Evolutionary conservation across 1,140 invertebrate genomes (phyloP), one percentile per base, ranked within the genome.

Genomic region (Drosophila repleta): DNA sequence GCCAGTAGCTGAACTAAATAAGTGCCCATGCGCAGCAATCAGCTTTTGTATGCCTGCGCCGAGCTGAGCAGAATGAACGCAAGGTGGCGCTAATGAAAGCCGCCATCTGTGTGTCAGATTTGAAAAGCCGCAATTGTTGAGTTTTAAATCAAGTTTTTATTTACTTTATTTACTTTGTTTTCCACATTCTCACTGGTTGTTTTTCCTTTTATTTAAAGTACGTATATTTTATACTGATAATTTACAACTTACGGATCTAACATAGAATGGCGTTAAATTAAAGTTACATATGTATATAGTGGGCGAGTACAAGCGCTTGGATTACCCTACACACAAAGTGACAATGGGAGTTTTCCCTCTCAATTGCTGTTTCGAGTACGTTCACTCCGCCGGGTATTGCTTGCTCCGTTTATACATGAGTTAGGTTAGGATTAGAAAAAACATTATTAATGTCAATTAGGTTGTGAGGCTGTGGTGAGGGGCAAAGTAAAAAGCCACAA

Each of bases 201-300:
- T 79, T 61, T 70, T 70, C 46, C 13, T 56, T 68, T 68, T 68
- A 55, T 61, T 73, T 55, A 73, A 74, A 73, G 17, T 76, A 76
- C 74, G 82, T 87, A 76, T 84, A 87, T 62, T 87, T 78, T 70
- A 77, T 87, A 78, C 81, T 88, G 82, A 85, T 85, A 85, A 85
- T 85, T 85, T 85, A 85, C 82, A 85, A 87, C 82, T 85, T 85
- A 85, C 82, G 66, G 78, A 46, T 37, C 82, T 85, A 85, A 78
- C 78, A 85, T 85, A 88, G 82, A 87, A 85, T 87, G 83, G 78
- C 82, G 53, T 87, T 87, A 85, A 85, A 85, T 85, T 85, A 85
- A 71, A 88, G 76, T 88, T 85, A 88, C 70, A 73, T n/a, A n/a
- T n/a, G n/a, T n/a, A n/a, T n/a, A n/a, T 78, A 82, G 78, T 68